Evolutionary conservation across 37 sponge, comb jelly and placozoan species (phyloP), one percentile per base, ranked within the genome.

Genomic region (Aphrocallistes beatrix): DNA sequence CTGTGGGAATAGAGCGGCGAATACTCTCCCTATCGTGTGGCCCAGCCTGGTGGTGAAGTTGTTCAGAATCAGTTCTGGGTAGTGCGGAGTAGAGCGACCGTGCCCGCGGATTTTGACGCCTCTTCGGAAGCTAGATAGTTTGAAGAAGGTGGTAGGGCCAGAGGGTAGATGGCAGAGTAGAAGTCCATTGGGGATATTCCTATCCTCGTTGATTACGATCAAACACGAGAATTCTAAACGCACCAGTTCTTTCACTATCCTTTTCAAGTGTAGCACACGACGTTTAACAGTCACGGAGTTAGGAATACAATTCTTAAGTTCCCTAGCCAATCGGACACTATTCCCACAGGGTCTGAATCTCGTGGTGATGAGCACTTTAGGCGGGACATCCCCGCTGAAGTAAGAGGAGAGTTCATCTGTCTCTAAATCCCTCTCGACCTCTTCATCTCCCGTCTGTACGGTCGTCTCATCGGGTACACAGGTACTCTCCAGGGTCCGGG

Each of bases 141-240:
- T 98, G 90, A 98, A 98, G 50, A 89, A 88, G 34, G 99, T 96
- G 47, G 95, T 98, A 39, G 99, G 99, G 21, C 99, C 99, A 37
- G 89, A 90, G 13, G 99, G 99, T 0, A 98, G 85, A 51, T 98
- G 99, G 39, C 88, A 81, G n/a, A 93, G 84, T 38, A 92, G 82
- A 82, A 98, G 45, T 21, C 93, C 92, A 90, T 95, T 98, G n/a
- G 99, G 99, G 36, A 48, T 51, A 85, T 95, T 95, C 51, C 88
- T 84, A 85, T 98, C 94, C 49, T 98, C 96, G 75, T 98, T 93
- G 19, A 98, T 84, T 0, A 95, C 88, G 37, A 98, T 39, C 16
- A 98, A 69, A 69, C 92, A 90, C 38, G 96, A 92, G 86, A 82
- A 95, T 10, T 83, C 92, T 23, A 83, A 86, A 23, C 87, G 93